Evolutionary conservation across 2,113 vertebrate species (phyloP).

Genomic region (Syrmaticus mikado): DNA sequence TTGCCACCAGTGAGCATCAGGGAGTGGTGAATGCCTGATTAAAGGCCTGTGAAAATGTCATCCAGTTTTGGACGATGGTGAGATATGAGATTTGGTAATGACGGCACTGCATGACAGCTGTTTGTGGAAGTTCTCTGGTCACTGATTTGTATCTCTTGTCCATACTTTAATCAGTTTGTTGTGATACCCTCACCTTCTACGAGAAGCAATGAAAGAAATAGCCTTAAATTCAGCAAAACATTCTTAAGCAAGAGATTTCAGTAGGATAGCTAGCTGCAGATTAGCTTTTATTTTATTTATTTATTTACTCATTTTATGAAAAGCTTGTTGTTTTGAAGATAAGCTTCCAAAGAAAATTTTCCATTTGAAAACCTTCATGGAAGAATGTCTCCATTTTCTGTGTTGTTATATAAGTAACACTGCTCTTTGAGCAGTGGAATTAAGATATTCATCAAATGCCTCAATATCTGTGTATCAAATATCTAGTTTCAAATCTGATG

Average conservation of each 20-base stretch:
- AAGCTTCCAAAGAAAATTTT: not conserved
- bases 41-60: not conserved
- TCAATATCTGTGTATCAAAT: not conserved
- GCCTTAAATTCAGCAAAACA: constrained; percentile 28
- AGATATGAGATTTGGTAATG: not conserved
- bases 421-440: not conserved
- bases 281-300: not conserved
- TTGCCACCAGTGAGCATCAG: rapidly evolving
- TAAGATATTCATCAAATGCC: constrained; percentile 8
- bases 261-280: not conserved
- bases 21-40: rapidly evolving
- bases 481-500: not conserved
- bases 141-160: constrained; percentile 4
- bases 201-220: not conserved
- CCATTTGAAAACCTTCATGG: not conserved
- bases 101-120: not conserved
- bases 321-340: not conserved
- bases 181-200: not conserved
- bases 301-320: not conserved
- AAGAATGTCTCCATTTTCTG: not conserved
- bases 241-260: not conserved
- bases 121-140: not conserved
- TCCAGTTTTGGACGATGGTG: not conserved
- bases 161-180: not conserved
- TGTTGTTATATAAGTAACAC: not conserved